Base-by-base conservation (phyloP, 2,888 invertebrate genomes). In the Eucera pruinosa region DNA sequence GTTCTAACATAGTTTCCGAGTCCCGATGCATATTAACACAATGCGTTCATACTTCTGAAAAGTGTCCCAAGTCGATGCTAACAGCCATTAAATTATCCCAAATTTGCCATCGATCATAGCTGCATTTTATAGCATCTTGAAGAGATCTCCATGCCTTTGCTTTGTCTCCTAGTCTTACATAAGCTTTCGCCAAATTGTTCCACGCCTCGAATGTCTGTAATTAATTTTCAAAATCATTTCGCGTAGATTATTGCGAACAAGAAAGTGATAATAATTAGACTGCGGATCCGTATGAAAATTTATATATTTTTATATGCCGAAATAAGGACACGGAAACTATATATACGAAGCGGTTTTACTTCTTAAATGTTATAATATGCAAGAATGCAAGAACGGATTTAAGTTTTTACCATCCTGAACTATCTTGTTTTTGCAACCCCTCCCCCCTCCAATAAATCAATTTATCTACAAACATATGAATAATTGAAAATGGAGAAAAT, bases 121-220 rank as follows among this genome's bases (percentile, higher is more conserved):
- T 98, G 92, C 96, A 98, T 90, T 97, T 96, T 0, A 98, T 92
- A 0, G 99, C 97, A 92, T 99, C 98, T 87, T 96, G 95, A 0
- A 98, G 93, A 3, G 97, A 96, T 65, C 95, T 94, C 93, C 97
- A 96, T 0, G 98, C 99, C 69, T 97, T 94, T 71, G 94, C 93
- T 93, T 97, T 98, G 89, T 99, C 96, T 0, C 97, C 96, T 65
- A 97, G 93, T 88, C 97, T 96, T 9, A 98, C 96, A 86, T 98
- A 97, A 2, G 97, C 97, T 89, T 98, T 98, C 15, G 98, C 98
- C 72, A 99, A 93, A 92, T 99, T 99, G 92, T 98, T 99, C 99
- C 99, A 99, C 0, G 98, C 98, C 93, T 99, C 98, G 91, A 97
- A 99, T 66, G 97, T 96, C 92, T 96, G 93, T 0, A 96, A 90